Base-by-base conservation (phyloP, 2,113 vertebrate species). In the Caretta caretta region DNA sequence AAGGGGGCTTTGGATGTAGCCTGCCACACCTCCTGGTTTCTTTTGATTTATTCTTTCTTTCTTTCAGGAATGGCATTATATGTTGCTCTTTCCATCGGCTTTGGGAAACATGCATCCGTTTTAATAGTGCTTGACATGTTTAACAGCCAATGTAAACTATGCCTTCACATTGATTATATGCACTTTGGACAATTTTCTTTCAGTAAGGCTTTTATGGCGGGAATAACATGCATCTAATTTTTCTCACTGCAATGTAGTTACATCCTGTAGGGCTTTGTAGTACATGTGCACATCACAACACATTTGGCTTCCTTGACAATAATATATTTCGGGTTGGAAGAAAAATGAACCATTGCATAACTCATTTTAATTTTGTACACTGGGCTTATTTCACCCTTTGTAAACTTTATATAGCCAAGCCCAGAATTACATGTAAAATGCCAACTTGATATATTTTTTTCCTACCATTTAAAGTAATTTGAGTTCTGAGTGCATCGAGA, bases 161-260 rank as follows among this genome's bases (percentile, higher is more conserved):
- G 12, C 17, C 50, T 97, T 96, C 57, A 88, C 17, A 93, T 94
- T 91, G 93, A 95, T 97, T 95, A 91, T 90, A 49, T 93, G 59
- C 42, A 96, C n/a, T 97, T 96, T 92, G n/a, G 83, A 94, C 83
- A 96, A 88, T 94, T 96, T 96, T 85, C 59, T 94, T 89, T 92
- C 86, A 83, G 22, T 31, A 42, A 95, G 48, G 69, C 84, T 76
- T 89, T 96, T 94, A 62, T 86, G 56, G 22, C 14, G 46, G 17
- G 27, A 83, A 95, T 90, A 96, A 54, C 22, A 78, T 0, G 0
- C 5, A 92, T 97, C 79, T 78, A 16, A 38, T 88, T 92, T 93
- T 92, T 80, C 92, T 93, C 80, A 35, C 10, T 84, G 16, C 69
- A 54, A 56, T 91, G 92, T 38, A 54, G 29, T 95, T 96, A 84